Evolutionary conservation across 2,797 vertebrate species (phyloP).

Genomic region (Delichon dasypus): DNA sequence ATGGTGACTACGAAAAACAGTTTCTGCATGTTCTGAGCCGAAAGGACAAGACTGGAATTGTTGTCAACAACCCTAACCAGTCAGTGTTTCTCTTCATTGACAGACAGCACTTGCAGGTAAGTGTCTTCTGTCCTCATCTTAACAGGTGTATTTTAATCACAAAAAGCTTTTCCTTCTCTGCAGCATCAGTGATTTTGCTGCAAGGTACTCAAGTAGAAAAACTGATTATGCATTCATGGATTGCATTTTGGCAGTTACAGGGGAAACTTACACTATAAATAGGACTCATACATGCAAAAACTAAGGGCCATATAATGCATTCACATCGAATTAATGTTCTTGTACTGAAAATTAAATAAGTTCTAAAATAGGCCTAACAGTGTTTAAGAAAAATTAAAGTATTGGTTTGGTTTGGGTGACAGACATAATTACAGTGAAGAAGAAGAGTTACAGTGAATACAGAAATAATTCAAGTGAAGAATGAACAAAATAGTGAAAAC

Average conservation of each 20-base stretch:
- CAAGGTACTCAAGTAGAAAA: background rate
- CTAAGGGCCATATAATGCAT: background rate
- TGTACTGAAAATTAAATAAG: background rate
- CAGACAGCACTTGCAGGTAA: conserved; percentile 98
- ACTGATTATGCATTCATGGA: background rate
- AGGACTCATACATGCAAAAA: background rate
- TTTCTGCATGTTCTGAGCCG: conserved; percentile 97
- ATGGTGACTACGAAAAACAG: conserved; percentile 99
- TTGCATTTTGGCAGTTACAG: background rate
- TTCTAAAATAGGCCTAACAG: background rate
- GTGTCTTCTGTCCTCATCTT: background rate
- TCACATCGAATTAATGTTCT: background rate
- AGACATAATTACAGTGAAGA: background rate
- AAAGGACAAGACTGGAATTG: conserved; percentile 99
- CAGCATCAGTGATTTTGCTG: background rate
- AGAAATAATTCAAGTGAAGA: background rate
- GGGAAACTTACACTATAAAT: background rate
- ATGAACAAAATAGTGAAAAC: background rate
- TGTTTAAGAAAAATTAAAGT: background rate
- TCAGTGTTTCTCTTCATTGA: conserved; percentile 99
- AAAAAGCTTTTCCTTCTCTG: background rate
- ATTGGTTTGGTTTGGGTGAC: background rate
- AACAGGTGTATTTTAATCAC: background rate
- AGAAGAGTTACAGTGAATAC: background rate
- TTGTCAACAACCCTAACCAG: conserved; percentile 99